Percentiles rank a stretch among this genome's conserved stretches.
phyloP scores from a whole-genome alignment of 2,797 vertebrate genomes.

The Paguma larvata region DNA sequence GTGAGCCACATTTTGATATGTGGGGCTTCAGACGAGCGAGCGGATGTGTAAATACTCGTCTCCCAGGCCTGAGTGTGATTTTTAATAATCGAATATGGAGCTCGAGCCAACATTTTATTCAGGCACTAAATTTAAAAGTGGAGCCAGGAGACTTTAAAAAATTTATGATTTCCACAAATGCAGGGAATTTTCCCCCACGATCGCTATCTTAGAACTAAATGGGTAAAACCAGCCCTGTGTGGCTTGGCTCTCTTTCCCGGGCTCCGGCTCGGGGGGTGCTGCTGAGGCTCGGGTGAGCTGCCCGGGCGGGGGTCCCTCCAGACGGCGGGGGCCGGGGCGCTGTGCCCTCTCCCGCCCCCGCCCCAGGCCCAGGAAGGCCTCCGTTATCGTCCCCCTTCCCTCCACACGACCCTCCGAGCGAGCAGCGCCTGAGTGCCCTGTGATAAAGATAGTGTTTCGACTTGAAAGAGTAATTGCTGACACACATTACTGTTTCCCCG shows the following conservation, averaged over 20 bases:
- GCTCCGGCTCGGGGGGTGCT: background rate
- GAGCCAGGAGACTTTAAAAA: conserved; percentile 84
- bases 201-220: conserved; percentile 75
- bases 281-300: background rate
- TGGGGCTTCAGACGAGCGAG: conserved; percentile 62
- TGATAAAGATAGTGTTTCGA: conserved; percentile 46
- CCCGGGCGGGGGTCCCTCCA: background rate
- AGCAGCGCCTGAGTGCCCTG: background rate
- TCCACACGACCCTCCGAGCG: background rate
- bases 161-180: conserved; percentile 83
- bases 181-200: conserved; percentile 72
- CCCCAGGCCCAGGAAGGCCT: background rate
- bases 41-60: conserved; percentile 76
- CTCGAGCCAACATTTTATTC: conserved; percentile 83
- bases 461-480: conserved; percentile 70
- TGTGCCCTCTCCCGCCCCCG: background rate
- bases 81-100: conserved; percentile 84
- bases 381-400: background rate
- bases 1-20: conserved; percentile 50
- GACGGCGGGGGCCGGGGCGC: background rate
- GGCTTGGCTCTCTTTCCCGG: conserved; percentile 55
- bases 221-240: conserved; percentile 58
- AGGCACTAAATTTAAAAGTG: conserved; percentile 85
- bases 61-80: conserved; percentile 78
- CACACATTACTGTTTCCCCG: background rate